Conservation (phyloP, 2,888 invertebrate species). For the Aplocera efformata region DNA sequence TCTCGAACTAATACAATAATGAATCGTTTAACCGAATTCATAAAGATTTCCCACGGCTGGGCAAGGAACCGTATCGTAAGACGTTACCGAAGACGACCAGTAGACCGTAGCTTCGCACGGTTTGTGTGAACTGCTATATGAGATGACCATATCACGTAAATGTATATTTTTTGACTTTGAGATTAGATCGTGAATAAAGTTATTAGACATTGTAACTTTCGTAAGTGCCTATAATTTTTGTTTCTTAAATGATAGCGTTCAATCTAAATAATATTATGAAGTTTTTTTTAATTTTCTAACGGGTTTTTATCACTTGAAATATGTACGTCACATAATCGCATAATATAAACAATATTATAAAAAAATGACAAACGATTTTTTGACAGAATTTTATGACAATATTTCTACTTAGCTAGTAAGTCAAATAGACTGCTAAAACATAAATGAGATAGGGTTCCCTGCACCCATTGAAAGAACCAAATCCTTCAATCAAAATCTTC, state of each 20-base stretch:
- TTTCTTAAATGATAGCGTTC: too few species aligned
- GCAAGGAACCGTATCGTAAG: slow-evolving; percentile 53
- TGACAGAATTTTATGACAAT: too few species aligned
- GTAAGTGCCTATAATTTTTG: background rate
- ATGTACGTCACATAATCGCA: too few species aligned
- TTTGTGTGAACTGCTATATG: slow-evolving; percentile 49
- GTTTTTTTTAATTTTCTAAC: slow-evolving; percentile 4
- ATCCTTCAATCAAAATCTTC: too few species aligned
- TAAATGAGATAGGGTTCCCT: too few species aligned
- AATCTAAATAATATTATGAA: background rate
- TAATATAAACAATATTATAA: too few species aligned
- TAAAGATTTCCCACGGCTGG: slow-evolving; percentile 28
- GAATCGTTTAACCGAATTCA: slow-evolving; percentile 31
- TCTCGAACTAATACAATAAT: slow-evolving; percentile 19
- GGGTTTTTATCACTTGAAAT: too few species aligned
- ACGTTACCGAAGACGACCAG: slow-evolving; percentile 61
- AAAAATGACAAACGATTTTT: too few species aligned
- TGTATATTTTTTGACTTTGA: slow-evolving; percentile 7
- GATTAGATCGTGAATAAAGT: slow-evolving; percentile 10
- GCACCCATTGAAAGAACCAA: too few species aligned
- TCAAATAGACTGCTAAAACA: too few species aligned
- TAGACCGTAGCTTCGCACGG: slow-evolving; percentile 66
- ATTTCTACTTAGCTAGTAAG: too few species aligned
- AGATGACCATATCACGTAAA: slow-evolving; percentile 37
- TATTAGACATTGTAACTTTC: slow-evolving; percentile 8